Conservation (phyloP, 2,888 invertebrate species). For the Ptychoptera albimana region DNA sequence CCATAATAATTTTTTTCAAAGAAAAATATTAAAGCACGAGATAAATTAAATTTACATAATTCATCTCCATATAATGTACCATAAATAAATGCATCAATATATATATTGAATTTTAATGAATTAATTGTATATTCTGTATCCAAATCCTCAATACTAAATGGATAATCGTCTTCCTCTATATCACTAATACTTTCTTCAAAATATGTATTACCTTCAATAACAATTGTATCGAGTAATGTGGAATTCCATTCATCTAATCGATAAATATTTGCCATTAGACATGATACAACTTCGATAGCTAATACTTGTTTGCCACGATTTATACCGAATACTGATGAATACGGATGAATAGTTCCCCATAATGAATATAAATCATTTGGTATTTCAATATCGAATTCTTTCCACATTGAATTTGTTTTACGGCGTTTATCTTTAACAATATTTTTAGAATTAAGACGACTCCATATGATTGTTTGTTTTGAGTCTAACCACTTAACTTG, state of each 20-base stretch:
- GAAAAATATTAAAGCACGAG: slow-evolving; percentile 42
- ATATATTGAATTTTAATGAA: slow-evolving; percentile 39
- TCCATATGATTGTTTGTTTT: slow-evolving; percentile 25
- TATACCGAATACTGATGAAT: slow-evolving; percentile 36
- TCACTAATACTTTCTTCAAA: slow-evolving; percentile 34
- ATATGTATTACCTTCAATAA: slow-evolving; percentile 41
- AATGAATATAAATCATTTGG: slow-evolving; percentile 49
- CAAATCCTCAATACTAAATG: slow-evolving; percentile 40
- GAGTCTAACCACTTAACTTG: slow-evolving; percentile 23
- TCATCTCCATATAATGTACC: slow-evolving; percentile 43
- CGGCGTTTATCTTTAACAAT: slow-evolving; percentile 20
- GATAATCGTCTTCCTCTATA: slow-evolving; percentile 36
- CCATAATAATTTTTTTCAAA: slow-evolving; percentile 39
- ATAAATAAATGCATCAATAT: slow-evolving; percentile 38
- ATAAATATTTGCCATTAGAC: slow-evolving; percentile 42
- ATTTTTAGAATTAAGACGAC: slow-evolving; percentile 22
- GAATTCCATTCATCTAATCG: slow-evolving; percentile 45
- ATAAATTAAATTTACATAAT: slow-evolving; percentile 42
- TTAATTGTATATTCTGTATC: slow-evolving; percentile 37
- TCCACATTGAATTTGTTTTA: slow-evolving; percentile 32
- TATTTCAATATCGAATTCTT: slow-evolving; percentile 52
- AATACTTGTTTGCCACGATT: slow-evolving; percentile 45
- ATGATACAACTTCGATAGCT: slow-evolving; percentile 40
- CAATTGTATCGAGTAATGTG: slow-evolving; percentile 43
- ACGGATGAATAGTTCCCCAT: slow-evolving; percentile 48